Conservation (phyloP, 2,113 vertebrate species). For the Daphoenositta chrysoptera region DNA sequence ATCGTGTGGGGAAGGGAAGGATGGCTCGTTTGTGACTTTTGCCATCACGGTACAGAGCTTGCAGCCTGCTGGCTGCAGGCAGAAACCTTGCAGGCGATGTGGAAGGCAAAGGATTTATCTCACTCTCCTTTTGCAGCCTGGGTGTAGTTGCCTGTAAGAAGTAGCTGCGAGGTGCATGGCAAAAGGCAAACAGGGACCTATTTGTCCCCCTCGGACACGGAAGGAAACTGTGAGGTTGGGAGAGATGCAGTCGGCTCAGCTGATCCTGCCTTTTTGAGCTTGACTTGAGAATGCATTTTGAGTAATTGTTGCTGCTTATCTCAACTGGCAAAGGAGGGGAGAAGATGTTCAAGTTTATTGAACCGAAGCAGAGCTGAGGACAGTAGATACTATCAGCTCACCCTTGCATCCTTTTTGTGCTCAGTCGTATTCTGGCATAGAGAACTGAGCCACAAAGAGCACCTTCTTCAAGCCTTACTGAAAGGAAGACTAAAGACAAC, state of each 20-base stretch:
- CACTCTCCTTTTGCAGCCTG: background rate
- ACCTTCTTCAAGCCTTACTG: background rate
- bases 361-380: background rate
- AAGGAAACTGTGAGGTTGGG: background rate
- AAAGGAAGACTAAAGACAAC: background rate
- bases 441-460: background rate
- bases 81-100: background rate
- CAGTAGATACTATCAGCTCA: background rate
- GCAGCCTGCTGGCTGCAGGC: background rate
- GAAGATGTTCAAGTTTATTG: conserved; percentile 21
- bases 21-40: background rate
- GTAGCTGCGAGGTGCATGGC: background rate
- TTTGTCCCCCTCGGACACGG: background rate
- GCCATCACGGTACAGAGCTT: background rate
- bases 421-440: background rate
- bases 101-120: background rate
- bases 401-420: background rate
- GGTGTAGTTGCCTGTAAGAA: background rate
- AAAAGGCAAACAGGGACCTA: background rate
- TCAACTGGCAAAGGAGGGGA: conserved; percentile 2
- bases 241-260: background rate
- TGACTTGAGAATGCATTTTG: background rate
- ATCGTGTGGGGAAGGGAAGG: background rate
- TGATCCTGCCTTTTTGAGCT: background rate
- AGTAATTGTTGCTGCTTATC: conserved; percentile 38